Base-by-base conservation (phyloP, 2,888 invertebrate species). In the Pseudococcus longispinus region DNA sequence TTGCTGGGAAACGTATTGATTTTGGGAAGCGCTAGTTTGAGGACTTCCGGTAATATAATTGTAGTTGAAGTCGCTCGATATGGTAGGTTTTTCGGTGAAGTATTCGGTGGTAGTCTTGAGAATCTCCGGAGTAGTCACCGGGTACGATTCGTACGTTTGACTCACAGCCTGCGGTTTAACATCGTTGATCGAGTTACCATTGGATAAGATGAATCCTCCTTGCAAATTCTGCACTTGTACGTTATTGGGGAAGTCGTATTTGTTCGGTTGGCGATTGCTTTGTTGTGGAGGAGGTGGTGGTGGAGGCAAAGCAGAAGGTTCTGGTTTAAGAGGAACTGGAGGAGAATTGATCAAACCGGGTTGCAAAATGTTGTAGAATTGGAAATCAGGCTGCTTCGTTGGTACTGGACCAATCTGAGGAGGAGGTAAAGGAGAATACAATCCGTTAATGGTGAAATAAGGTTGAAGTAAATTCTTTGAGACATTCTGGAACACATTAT, bases 281-380 rank as follows among this genome's bases (percentile, higher is more conserved):
- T 74, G 70, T 9, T 37, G 11, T 29, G 80, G 82, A 15, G 80
- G 82, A 20, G 84, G 70, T 20, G 77, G 23, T 32, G 80, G 46
- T n/a, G 23, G 83, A 9, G 82, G 83, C n/a, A 51, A 20, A 15
- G 83, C 91, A 88, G 91, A 91, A 0, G 92, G 91, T 2, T 91
- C 90, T 11, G 37, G 82, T 51, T 51, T 3, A 91, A 89, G 29
- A 42, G 20, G 70, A 11, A 51, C 80, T 9, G 55, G 80, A 6
- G 51, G 29, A n/a, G 77, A 32, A 23, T 86, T 86, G 4, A 86
- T 46, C 8, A 86, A 51, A 29, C 18, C 80, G 4, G 86, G 51
- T 37, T 86, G 86, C 18, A 86, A 13, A 6, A 86, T 37, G 46
- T 86, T 86, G 37, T 77, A 77, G 32, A 70, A 86, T 51, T 77